Percentiles rank a stretch among this genome's conserved stretches.
Evolutionary conservation across 2,797 vertebrate genomes (phyloP).

Genomic region (Botia kubotai): DNA sequence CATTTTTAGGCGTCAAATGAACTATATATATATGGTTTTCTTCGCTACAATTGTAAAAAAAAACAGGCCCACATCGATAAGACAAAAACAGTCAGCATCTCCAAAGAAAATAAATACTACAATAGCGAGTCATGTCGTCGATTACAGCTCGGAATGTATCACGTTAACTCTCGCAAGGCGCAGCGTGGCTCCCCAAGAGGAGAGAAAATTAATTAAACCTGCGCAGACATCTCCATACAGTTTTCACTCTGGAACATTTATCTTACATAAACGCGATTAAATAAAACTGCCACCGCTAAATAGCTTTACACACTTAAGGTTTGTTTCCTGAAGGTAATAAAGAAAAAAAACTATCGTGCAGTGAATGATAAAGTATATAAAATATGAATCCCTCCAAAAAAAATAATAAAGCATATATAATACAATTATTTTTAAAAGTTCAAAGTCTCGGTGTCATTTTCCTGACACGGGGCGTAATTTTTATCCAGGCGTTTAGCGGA

Average conservation of each 20-base stretch:
- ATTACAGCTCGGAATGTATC: constrained; percentile 6
- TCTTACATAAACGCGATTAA: constrained; percentile 52
- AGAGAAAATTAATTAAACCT: constrained; percentile 76
- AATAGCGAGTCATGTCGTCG: constrained; percentile 1
- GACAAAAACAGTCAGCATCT: neutral
- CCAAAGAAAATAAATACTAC: neutral
- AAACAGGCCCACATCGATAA: too few species aligned
- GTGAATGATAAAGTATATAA: neutral
- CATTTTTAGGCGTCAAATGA: too few species aligned
- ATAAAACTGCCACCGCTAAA: constrained; percentile 41
- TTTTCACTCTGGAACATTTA: constrained; percentile 64
- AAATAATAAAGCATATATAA: too few species aligned
- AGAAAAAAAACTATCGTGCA: neutral
- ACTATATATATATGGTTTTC: too few species aligned
- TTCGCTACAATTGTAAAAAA: too few species aligned
- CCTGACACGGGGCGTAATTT: too few species aligned
- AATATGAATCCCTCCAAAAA: too few species aligned
- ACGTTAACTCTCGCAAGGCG: neutral
- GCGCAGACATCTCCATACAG: constrained; percentile 63
- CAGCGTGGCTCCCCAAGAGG: constrained; percentile 42
- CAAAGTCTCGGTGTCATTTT: too few species aligned
- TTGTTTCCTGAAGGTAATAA: neutral
- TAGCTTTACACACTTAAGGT: neutral
- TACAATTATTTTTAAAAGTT: too few species aligned
- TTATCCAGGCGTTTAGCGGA: too few species aligned